Percentiles rank a stretch among this genome's conserved stretches.
Evolutionary conservation across 2,888 invertebrate genomes (phyloP).

Genomic region (Dryobotodes eremita): DNA sequence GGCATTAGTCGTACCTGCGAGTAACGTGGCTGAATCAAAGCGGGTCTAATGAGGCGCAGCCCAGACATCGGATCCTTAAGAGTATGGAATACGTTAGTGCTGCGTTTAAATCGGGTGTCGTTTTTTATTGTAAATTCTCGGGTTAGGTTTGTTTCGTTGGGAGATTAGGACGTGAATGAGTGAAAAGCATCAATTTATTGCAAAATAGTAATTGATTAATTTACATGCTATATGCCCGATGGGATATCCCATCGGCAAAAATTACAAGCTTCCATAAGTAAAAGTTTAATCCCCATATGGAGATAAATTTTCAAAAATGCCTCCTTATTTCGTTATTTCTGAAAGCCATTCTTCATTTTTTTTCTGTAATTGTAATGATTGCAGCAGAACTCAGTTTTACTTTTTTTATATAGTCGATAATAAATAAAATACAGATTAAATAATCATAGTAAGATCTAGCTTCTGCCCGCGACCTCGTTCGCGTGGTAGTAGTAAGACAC

Average conservation of each 20-base stretch:
- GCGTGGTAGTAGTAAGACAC: too few species aligned
- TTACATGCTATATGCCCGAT: neutral
- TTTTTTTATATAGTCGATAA: neutral
- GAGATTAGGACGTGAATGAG: neutral
- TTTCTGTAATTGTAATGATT: neutral
- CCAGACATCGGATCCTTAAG: conserved; percentile 76
- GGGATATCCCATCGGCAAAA: neutral
- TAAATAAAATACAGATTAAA: neutral
- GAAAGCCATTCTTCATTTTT: neutral
- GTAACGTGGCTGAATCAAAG: conserved; percentile 77
- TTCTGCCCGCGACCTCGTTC: too few species aligned
- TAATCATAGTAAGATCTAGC: neutral
- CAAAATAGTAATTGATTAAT: neutral
- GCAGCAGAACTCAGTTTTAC: neutral
- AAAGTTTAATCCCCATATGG: neutral
- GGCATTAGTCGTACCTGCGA: conserved; percentile 79
- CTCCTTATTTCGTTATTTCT: neutral
- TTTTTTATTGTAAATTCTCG: neutral
- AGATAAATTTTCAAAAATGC: neutral
- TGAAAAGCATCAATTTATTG: neutral
- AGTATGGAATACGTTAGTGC: conserved; percentile 69
- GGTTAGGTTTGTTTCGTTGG: neutral
- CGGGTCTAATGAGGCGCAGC: conserved; percentile 82
- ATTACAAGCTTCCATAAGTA: neutral
- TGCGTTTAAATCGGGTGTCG: conserved; percentile 31